These are phyloP conservation scores for Eutrigla gurnardus DNA, from an alignment of 2,797 vertebrate species.

Conservation along the genomic window DNA sequence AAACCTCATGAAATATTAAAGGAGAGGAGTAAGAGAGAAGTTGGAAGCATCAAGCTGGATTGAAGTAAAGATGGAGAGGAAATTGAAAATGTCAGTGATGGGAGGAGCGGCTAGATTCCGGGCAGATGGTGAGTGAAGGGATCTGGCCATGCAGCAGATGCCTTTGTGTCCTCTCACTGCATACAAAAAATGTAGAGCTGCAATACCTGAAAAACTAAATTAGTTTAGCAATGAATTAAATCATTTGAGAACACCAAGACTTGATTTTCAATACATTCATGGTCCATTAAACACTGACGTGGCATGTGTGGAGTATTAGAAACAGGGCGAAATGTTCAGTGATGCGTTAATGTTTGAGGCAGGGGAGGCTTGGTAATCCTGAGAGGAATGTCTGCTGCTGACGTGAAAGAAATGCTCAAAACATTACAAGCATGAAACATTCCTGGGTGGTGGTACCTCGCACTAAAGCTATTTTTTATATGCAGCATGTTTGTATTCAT, in stretches of 20 bases:
- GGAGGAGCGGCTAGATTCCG: background rate
- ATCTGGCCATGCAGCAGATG: background rate
- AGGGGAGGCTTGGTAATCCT: constrained; percentile 18
- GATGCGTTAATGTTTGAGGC: constrained; percentile 11
- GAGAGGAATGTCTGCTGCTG: constrained; percentile 19
- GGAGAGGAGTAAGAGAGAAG: background rate
- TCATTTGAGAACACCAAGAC: background rate
- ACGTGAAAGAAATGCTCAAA: constrained; percentile 9
- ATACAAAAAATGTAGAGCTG: background rate
- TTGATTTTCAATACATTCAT: background rate
- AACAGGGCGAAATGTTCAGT: constrained; percentile 7
- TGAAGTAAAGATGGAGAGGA: constrained; percentile 23
- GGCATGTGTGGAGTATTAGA: background rate
- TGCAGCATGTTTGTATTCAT: background rate
- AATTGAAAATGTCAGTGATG: constrained; percentile 32
- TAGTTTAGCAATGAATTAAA: background rate
- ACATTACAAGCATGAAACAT: background rate
- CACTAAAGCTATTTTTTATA: constrained; percentile 5
- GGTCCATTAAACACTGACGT: background rate
- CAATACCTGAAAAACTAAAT: background rate
- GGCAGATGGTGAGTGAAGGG: constrained; percentile 2
- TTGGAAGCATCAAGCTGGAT: constrained; percentile 17
- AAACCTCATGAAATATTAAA: constrained; percentile 18
- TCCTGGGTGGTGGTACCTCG: background rate
- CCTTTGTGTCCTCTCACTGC: background rate